These are phyloP conservation scores for Adineta ricciae DNA, from an alignment of 2,888 invertebrate species.

Conservation along the genomic window DNA sequence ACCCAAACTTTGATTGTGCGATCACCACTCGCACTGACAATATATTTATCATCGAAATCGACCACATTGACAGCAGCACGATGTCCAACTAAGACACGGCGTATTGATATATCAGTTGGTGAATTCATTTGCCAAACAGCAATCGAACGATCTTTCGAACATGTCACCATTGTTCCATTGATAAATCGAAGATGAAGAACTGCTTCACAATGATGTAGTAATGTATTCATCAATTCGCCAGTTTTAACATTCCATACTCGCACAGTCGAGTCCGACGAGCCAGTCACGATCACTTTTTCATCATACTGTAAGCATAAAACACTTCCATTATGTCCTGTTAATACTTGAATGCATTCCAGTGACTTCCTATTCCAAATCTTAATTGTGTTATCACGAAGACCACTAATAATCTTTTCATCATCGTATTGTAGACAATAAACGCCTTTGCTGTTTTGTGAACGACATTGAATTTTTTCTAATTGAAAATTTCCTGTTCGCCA, in stretches of 20 bases:
- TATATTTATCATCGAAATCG: slow-evolving; percentile 98
- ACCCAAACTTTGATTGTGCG: slow-evolving; percentile 13
- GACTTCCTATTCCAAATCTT: slow-evolving; percentile 95
- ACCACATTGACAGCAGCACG: slow-evolving; percentile 98
- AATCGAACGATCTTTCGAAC: slow-evolving; percentile 97
- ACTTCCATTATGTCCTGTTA: slow-evolving; percentile 95
- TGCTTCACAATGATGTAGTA: slow-evolving; percentile 98
- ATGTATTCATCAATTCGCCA: slow-evolving; percentile 91
- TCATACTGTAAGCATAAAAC: slow-evolving; percentile 97
- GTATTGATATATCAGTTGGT: slow-evolving; percentile 82
- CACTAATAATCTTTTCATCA: slow-evolving; percentile 95
- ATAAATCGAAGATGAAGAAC: slow-evolving; percentile 94
- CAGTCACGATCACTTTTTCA: slow-evolving; percentile 93
- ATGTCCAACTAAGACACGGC: slow-evolving; percentile 92
- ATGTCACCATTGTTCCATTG: slow-evolving; percentile 99
- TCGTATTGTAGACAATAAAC: slow-evolving; percentile 99
- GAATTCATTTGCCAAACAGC: slow-evolving; percentile 99
- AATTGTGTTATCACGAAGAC: slow-evolving; percentile 94
- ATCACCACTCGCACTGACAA: slow-evolving; percentile 48
- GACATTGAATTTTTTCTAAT: slow-evolving; percentile 90
- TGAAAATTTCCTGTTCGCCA: slow-evolving; percentile 93
- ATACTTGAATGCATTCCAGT: slow-evolving; percentile 77
- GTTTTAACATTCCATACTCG: slow-evolving; percentile 93
- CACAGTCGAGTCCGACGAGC: slow-evolving; percentile 88
- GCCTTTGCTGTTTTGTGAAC: slow-evolving; percentile 97